phyloP scores from a whole-genome alignment of 2,797 vertebrate genomes.

The Poeciliopsis infans region DNA sequence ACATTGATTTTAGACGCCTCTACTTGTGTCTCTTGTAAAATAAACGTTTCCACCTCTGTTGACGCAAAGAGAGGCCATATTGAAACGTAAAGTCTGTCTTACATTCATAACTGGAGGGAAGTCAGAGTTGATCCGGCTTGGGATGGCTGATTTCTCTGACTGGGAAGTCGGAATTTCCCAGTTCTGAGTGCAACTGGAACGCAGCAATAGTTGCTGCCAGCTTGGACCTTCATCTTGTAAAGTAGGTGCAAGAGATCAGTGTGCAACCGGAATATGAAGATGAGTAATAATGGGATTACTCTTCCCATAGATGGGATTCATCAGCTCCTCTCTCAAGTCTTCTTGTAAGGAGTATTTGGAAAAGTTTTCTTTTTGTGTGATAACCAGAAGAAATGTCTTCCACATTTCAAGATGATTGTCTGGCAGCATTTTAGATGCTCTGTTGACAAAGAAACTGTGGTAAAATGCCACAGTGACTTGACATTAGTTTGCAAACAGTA shows the following conservation, averaged over 20 bases:
- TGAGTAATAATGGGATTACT: background rate
- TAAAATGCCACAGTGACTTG: background rate
- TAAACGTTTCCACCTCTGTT: no score
- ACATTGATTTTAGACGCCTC: no score
- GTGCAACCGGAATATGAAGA: background rate
- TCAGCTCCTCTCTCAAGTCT: background rate
- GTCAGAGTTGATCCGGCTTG: no score
- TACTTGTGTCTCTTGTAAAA: no score
- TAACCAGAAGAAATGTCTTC: background rate
- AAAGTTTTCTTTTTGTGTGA: background rate
- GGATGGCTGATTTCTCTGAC: no score
- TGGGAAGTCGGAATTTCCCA: no score
- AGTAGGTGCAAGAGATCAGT: background rate
- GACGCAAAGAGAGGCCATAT: no score
- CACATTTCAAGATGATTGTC: background rate
- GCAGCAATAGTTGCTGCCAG: background rate
- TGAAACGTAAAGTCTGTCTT: no score
- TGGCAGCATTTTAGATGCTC: background rate
- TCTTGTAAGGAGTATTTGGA: background rate
- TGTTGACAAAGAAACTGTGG: background rate
- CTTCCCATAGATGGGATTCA: background rate
- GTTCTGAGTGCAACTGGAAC: no score
- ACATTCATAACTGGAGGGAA: no score
- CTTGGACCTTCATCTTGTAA: background rate
- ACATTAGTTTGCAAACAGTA: background rate